phyloP scores from a whole-genome alignment of 2,888 invertebrate genomes.

The Drosophila nr. perissopoda region DNA sequence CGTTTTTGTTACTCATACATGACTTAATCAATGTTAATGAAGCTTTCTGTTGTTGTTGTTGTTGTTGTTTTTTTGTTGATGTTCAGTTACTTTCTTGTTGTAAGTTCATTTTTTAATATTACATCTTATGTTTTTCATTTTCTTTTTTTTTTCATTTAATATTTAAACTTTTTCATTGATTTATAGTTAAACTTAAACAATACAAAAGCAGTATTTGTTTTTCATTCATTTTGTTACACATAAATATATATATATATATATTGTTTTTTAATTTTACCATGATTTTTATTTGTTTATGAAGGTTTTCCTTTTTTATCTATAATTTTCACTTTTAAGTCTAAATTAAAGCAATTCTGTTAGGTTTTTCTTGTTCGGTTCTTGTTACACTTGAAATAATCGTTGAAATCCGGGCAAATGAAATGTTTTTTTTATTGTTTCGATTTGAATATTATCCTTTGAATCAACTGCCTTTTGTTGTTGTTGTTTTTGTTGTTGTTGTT shows the following conservation, averaged over 20 bases:
- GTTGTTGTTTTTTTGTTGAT: slow-evolving; percentile 64
- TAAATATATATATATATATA: slow-evolving; percentile 49
- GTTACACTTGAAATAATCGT: slow-evolving; percentile 46
- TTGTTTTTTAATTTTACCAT: slow-evolving; percentile 68
- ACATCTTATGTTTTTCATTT: slow-evolving; percentile 52
- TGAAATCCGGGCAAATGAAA: slow-evolving; percentile 39
- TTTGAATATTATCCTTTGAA: slow-evolving; percentile 13
- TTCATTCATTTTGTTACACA: slow-evolving; percentile 72
- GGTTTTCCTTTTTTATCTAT: slow-evolving; percentile 36
- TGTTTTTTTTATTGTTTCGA: slow-evolving; percentile 43
- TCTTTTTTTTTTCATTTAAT: slow-evolving; percentile 47
- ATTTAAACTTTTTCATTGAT: slow-evolving; percentile 68
- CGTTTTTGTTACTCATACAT: slow-evolving; percentile 74
- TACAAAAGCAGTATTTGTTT: slow-evolving; percentile 83
- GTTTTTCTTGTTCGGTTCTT: slow-evolving; percentile 39
- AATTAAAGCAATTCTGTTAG: slow-evolving; percentile 82
- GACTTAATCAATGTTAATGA: slow-evolving; percentile 63
- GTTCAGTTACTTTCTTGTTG: slow-evolving; percentile 58
- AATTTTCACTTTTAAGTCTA: slow-evolving; percentile 70
- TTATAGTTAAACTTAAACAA: slow-evolving; percentile 83
- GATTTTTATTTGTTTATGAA: slow-evolving; percentile 57
- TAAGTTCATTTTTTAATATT: slow-evolving; percentile 62
- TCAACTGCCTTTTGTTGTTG: neutral
- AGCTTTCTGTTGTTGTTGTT: slow-evolving; percentile 62
- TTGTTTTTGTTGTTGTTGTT: neutral